These are phyloP conservation scores for Hormiphora californensis DNA, from an alignment of 37 sponge, comb jelly and placozoan species.

Conservation along the genomic window DNA sequence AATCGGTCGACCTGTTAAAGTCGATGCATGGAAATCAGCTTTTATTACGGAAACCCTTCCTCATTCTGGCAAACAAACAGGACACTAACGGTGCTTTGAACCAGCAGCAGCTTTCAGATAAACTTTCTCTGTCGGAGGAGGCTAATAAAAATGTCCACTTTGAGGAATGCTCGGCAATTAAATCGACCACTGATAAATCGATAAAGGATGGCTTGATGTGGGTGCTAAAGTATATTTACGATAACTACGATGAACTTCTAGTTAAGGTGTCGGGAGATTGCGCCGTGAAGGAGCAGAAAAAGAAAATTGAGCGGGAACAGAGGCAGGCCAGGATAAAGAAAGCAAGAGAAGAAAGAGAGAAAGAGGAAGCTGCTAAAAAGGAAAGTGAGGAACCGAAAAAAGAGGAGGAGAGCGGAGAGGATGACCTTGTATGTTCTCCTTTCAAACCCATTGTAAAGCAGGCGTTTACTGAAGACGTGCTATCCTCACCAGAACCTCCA, in stretches of 20 bases:
- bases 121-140: too few relatives aligned
- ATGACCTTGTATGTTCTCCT: background rate
- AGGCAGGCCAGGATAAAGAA: background rate
- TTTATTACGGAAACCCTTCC: background rate
- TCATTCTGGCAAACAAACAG: background rate
- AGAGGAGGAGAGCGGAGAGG: background rate
- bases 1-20: background rate
- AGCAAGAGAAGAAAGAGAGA: background rate
- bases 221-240: background rate
- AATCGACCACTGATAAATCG: background rate
- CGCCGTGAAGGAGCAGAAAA: background rate
- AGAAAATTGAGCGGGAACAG: background rate
- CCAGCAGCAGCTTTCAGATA: background rate
- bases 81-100: conserved; percentile 12
- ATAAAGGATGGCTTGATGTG: background rate
- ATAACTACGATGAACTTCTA: conserved; percentile 1
- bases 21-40: background rate
- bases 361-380: too few relatives aligned
- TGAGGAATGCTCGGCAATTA: background rate
- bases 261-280: background rate
- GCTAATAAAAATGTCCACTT: background rate
- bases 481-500: background rate
- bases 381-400: background rate
- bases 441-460: conserved; percentile 15
- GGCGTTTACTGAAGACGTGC: background rate